These are phyloP conservation scores for Ophiodon elongatus DNA, from an alignment of 2,113 vertebrate species.

Conservation along the genomic window DNA sequence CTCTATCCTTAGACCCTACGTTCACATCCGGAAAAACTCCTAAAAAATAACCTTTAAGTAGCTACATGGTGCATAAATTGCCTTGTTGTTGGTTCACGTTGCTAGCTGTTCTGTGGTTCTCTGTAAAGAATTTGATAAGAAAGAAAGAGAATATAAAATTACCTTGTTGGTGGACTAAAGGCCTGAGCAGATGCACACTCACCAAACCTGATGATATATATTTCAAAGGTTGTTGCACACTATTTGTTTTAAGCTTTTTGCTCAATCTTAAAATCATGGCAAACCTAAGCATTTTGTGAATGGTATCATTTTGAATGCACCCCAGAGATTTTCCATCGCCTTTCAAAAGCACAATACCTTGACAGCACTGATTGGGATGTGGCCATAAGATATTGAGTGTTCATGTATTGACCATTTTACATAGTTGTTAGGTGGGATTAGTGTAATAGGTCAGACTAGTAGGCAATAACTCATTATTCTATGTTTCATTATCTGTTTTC, in stretches of 20 bases:
- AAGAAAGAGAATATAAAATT: not conserved
- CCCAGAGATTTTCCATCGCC: not conserved
- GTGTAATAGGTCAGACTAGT: too few relatives aligned
- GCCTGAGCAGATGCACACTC: not conserved
- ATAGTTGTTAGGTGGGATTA: not conserved
- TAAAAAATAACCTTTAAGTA: not conserved
- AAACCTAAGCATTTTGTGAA: not conserved
- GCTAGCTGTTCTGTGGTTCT: not conserved
- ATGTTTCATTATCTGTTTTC: constrained; percentile 4
- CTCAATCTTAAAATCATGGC: not conserved
- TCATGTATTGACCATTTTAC: not conserved
- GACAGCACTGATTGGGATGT: not conserved
- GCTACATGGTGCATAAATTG: not conserved
- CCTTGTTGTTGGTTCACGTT: not conserved
- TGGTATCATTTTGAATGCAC: constrained; percentile 4
- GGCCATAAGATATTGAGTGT: not conserved
- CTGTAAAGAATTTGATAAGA: not conserved
- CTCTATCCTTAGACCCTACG: not conserved
- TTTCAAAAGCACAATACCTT: constrained; percentile 10
- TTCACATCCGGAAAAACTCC: not conserved
- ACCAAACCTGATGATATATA: not conserved
- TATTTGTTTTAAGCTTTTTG: not conserved
- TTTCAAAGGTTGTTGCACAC: not conserved
- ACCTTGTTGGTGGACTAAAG: not conserved
- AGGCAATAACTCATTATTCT: not conserved